Conservation (phyloP, 2,888 invertebrate species). For the Mylabris sibirica region DNA sequence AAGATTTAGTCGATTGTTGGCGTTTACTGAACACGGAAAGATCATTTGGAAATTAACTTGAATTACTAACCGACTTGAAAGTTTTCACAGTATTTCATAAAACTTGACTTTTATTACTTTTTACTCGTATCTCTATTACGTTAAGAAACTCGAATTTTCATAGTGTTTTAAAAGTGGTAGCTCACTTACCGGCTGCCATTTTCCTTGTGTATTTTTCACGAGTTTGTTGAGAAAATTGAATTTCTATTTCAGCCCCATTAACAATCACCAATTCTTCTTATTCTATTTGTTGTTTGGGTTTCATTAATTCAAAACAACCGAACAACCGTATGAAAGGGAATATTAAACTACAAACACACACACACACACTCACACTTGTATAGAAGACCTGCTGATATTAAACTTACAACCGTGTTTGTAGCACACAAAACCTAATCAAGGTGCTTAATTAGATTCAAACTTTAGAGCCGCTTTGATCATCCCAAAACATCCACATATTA, state of each 20-base stretch:
- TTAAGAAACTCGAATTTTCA: neutral
- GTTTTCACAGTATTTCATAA: neutral
- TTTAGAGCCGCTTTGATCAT: constrained; percentile 11
- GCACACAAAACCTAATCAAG: constrained; percentile 23
- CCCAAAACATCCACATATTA: neutral
- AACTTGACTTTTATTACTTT: neutral
- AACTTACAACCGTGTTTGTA: neutral
- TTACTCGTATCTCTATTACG: constrained; percentile 5
- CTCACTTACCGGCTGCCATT: constrained; percentile 41
- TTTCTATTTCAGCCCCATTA: neutral
- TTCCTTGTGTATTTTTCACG: constrained; percentile 28
- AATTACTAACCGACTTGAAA: neutral
- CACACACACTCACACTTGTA: neutral
- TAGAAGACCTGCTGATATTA: neutral
- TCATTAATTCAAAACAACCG: constrained; percentile 13
- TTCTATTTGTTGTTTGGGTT: constrained; percentile 5
- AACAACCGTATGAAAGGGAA: neutral
- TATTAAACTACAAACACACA: constrained; percentile 1
- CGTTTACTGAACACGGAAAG: neutral
- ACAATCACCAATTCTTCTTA: neutral
- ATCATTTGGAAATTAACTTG: neutral
- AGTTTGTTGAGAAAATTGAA: constrained; percentile 24
- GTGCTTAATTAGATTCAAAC: constrained; percentile 28
- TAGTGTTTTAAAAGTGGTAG: neutral
- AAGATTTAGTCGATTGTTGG: neutral